These are phyloP conservation scores for Phorcus lineatus DNA, from an alignment of 2,888 invertebrate species.

Conservation along the genomic window DNA sequence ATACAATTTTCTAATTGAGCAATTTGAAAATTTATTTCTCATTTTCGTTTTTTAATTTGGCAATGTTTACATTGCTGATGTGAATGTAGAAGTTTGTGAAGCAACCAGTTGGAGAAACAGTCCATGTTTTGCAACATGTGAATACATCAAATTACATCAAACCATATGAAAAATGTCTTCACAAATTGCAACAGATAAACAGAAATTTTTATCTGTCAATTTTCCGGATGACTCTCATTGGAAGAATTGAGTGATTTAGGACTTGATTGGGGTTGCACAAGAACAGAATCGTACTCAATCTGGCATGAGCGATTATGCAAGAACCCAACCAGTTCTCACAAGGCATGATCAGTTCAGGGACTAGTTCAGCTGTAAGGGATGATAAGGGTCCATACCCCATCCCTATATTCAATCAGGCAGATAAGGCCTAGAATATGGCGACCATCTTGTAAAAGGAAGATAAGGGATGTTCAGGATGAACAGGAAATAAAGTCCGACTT, in stretches of 20 bases:
- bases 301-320: neutral
- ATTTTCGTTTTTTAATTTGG: too few species aligned
- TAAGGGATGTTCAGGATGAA: neutral
- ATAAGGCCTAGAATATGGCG: neutral
- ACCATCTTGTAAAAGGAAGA: neutral
- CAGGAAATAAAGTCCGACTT: neutral
- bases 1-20: too few species aligned
- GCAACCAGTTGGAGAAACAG: too few species aligned
- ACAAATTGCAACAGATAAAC: too few species aligned
- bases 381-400: neutral
- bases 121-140: too few species aligned
- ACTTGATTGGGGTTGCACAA: neutral
- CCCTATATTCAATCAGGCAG: neutral
- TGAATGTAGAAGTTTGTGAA: too few species aligned
- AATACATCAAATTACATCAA: too few species aligned
- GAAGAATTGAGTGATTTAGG: too few species aligned
- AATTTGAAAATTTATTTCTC: too few species aligned
- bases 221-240: neutral
- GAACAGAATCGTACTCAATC: neutral
- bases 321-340: neutral
- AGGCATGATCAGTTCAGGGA: neutral
- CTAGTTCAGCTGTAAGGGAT: neutral
- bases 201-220: neutral
- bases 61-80: too few species aligned
- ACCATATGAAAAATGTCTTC: too few species aligned